These are phyloP conservation scores for Typhlichthys subterraneus DNA, from an alignment of 2,797 vertebrate species.

Conservation along the genomic window DNA sequence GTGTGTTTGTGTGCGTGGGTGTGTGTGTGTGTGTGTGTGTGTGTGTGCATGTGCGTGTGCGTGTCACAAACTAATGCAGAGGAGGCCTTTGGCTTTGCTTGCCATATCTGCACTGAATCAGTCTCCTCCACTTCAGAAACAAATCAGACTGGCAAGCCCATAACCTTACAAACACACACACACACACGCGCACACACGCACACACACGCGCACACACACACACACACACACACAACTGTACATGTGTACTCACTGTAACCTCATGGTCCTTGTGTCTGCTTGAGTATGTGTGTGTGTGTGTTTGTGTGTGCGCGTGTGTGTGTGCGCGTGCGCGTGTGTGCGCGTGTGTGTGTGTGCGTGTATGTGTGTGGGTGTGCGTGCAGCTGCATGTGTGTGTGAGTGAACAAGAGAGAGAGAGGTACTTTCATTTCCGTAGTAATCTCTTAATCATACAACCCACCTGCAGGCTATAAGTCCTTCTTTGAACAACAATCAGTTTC, in stretches of 20 bases:
- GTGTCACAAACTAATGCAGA: background rate
- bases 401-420: slow-evolving; percentile 13
- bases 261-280: slow-evolving; percentile 1
- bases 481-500: slow-evolving; percentile 64
- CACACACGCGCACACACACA: slow-evolving; percentile 10
- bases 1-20: slow-evolving; percentile 7
- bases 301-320: slow-evolving; percentile 21
- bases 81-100: background rate
- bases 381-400: slow-evolving; percentile 12
- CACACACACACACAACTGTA: background rate
- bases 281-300: background rate
- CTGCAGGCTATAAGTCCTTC: slow-evolving; percentile 56
- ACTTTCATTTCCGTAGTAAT: slow-evolving; percentile 75
- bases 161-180: background rate
- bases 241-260: too few species aligned
- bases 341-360: slow-evolving; percentile 10
- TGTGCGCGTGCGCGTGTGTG: slow-evolving; percentile 9
- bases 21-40: slow-evolving; percentile 7
- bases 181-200: background rate
- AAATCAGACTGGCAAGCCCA: background rate
- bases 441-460: slow-evolving; percentile 69
- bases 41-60: slow-evolving; percentile 27
- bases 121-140: too few species aligned
- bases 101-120: background rate
- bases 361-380: slow-evolving; percentile 7